Evolutionary conservation across 2,113 vertebrate genomes (phyloP).

Genomic region (Paraplagusia blochii): DNA sequence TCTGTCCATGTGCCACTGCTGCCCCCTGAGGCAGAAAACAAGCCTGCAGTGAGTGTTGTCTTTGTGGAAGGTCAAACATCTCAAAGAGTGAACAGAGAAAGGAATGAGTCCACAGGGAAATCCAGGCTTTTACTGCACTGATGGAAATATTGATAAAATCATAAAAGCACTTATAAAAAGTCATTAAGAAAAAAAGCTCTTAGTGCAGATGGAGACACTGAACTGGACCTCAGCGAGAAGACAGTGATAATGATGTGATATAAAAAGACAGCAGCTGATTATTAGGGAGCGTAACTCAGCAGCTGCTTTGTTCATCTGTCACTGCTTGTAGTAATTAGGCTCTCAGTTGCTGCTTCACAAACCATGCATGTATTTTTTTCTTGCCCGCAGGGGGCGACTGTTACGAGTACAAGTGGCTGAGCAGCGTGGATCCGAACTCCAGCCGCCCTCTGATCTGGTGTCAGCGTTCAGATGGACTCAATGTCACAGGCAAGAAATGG

Average conservation of each 20-base stretch:
- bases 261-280: conserved; percentile 39
- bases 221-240: conserved; percentile 33
- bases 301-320: conserved; percentile 54
- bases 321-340: conserved; percentile 25
- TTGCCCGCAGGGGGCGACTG: conserved; percentile 84
- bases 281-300: conserved; percentile 36
- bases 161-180: conserved; percentile 62
- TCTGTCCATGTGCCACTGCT: too few relatives aligned
- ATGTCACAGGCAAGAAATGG: conserved; percentile 84
- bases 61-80: conserved; percentile 64
- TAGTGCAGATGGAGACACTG: conserved; percentile 54
- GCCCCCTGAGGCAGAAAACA: too few relatives aligned
- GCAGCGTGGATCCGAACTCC: conserved; percentile 78
- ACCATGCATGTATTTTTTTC: conserved; percentile 4
- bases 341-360: conserved; percentile 3
- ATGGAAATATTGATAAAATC: conserved; percentile 66
- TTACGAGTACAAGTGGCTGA: conserved; percentile 92
- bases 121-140: conserved; percentile 56
- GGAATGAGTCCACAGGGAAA: conserved; percentile 46
- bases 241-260: conserved; percentile 31
- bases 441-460: conserved; percentile 84
- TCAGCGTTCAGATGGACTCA: conserved; percentile 93
- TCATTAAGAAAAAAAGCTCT: conserved; percentile 59
- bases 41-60: background rate
- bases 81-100: conserved; percentile 32